Percentiles rank a stretch among this genome's conserved stretches.
Conservation (phyloP, 2,113 vertebrate species). For the Puffinus mauretanicus region DNA sequence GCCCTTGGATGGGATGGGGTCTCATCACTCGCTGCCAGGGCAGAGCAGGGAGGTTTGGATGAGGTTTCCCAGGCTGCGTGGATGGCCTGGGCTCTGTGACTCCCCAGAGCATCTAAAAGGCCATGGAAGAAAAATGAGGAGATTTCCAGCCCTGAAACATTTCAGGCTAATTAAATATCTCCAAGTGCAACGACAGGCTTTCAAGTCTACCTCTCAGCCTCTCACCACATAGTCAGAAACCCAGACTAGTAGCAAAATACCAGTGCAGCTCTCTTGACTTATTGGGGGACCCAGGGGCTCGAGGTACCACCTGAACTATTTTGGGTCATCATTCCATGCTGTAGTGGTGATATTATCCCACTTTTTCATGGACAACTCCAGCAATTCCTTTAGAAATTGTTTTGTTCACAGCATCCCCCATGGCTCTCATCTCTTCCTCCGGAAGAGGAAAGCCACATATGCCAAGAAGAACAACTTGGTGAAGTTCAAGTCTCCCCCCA, state of each 20-base stretch:
- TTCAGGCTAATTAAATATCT: not conserved
- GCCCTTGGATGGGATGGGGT: not conserved
- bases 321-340: not conserved
- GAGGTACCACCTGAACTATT: not conserved
- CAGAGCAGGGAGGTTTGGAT: not conserved
- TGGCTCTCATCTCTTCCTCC: not conserved
- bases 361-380: not conserved
- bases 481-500: not conserved
- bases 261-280: not conserved
- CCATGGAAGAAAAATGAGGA: accelerated
- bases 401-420: not conserved
- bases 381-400: not conserved
- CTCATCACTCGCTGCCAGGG: not conserved
- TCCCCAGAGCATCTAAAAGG: not conserved
- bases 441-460: not conserved
- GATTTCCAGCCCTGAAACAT: accelerated
- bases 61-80: accelerated
- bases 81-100: not conserved
- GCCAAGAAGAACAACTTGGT: not conserved
- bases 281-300: not conserved
- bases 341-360: not conserved
- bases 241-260: not conserved
- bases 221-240: not conserved
- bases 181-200: not conserved
- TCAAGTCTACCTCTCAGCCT: not conserved